A percentile compares a stretch with the other conserved stretches of the same genome.
Evolutionary conservation across 1,140 invertebrate species (phyloP).

Genomic region (Drosophila lowei): DNA sequence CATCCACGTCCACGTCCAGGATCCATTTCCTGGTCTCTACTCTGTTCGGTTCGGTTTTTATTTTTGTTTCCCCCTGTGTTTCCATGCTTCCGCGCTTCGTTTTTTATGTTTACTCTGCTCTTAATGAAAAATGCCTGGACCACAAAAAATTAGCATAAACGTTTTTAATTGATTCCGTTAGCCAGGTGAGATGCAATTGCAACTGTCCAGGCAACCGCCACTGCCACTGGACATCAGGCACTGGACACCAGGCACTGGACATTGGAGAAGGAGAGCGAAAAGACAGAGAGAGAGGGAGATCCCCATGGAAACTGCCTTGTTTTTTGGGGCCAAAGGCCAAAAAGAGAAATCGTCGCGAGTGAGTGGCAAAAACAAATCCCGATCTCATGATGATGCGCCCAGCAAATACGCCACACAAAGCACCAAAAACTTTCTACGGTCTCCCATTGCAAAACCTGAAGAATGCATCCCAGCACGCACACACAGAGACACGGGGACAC

Average conservation of each 20-base stretch:
- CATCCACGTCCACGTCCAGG: slow-evolving; percentile 38
- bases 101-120: slow-evolving; percentile 57
- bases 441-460: slow-evolving; percentile 24
- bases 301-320: slow-evolving; percentile 1
- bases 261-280: too few relatives aligned
- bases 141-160: slow-evolving; percentile 70
- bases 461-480: slow-evolving; percentile 12
- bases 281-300: too few relatives aligned
- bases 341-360: slow-evolving; percentile 35
- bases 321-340: not conserved
- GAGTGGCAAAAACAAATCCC: slow-evolving; percentile 22
- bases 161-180: slow-evolving; percentile 65
- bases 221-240: too few relatives aligned
- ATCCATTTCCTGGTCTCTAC: slow-evolving; percentile 38
- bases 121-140: slow-evolving; percentile 64
- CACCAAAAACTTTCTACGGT: slow-evolving; percentile 33
- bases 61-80: slow-evolving; percentile 14
- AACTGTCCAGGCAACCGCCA: slow-evolving; percentile 8
- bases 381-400: not conserved
- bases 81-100: not conserved
- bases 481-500: not conserved
- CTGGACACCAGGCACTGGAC: not conserved
- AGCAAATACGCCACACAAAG: slow-evolving; percentile 15
- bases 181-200: slow-evolving; percentile 46
- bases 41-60: slow-evolving; percentile 6